Percentiles rank a stretch among this genome's conserved stretches.
These are phyloP conservation scores for Drosophila percnosoma DNA, from an alignment of 2,888 invertebrate genomes.

Conservation along the genomic window DNA sequence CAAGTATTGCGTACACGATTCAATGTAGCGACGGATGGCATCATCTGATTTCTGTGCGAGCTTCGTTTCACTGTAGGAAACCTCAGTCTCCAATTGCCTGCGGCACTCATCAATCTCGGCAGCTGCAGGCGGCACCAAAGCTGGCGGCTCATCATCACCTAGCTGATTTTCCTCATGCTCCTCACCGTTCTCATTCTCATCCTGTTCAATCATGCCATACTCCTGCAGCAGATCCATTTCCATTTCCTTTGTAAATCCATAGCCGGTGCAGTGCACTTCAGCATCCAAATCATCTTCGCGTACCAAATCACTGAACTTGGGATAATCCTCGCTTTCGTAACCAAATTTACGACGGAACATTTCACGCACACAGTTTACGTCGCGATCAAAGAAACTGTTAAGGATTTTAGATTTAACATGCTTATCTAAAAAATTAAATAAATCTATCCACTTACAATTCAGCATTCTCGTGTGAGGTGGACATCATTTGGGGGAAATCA, in stretches of 20 bases:
- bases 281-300: constrained; percentile 93
- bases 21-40: constrained; percentile 83
- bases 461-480: constrained; percentile 96
- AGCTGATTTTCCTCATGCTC: constrained; percentile 73
- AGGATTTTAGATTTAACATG: background rate
- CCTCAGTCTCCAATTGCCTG: constrained; percentile 83
- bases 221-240: constrained; percentile 89
- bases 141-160: constrained; percentile 58
- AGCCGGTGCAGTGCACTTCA: constrained; percentile 96
- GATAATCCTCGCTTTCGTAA: constrained; percentile 93
- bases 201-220: constrained; percentile 86
- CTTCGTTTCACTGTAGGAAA: constrained; percentile 85
- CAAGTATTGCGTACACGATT: constrained; percentile 83
- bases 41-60: constrained; percentile 84
- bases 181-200: constrained; percentile 78
- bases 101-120: constrained; percentile 83
- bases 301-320: constrained; percentile 91
- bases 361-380: constrained; percentile 95
- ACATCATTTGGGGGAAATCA: constrained; percentile 99
- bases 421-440: background rate
- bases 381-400: constrained; percentile 94
- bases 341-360: constrained; percentile 96
- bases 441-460: constrained; percentile 87
- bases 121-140: constrained; percentile 71
- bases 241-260: constrained; percentile 94